Conservation (phyloP, 1,140 invertebrate genomes). For the Ceratosolen fusciceps region DNA sequence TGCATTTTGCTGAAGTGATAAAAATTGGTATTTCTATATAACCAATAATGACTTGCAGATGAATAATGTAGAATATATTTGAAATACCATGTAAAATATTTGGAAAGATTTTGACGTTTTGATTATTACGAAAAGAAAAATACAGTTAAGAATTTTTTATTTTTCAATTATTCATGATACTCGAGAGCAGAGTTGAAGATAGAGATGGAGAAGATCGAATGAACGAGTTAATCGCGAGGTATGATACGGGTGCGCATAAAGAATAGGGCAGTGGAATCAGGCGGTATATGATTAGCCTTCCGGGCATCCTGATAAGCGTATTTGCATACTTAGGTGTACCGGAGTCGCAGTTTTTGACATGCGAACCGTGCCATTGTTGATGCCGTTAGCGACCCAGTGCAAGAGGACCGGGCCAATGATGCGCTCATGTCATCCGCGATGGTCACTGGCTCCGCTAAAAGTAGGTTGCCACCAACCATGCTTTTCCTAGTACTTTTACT, state of each 20-base stretch:
- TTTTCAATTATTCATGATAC: no score
- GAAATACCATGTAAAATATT: no score
- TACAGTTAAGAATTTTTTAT: no score
- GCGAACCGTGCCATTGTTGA: not conserved
- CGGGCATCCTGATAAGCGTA: not conserved
- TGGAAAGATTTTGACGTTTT: no score
- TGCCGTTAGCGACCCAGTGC: constrained; percentile 6
- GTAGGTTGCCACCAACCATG: not conserved
- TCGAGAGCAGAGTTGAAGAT: no score
- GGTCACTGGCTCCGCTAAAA: not conserved
- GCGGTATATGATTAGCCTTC: not conserved
- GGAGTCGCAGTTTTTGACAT: not conserved
- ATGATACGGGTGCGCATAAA: not conserved
- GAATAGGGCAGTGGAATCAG: not conserved
- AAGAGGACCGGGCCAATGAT: not conserved
- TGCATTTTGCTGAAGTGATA: no score
- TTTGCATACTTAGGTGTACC: constrained; percentile 11
- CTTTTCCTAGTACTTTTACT: not conserved
- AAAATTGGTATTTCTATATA: no score
- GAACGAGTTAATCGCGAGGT: no score
- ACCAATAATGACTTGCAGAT: no score
- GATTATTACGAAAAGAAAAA: no score
- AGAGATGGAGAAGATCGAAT: no score
- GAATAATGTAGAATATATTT: no score
- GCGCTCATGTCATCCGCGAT: not conserved